These are phyloP conservation scores for Erythrocercus mccallii DNA, from an alignment of 2,113 vertebrate genomes.

Conservation along the genomic window DNA sequence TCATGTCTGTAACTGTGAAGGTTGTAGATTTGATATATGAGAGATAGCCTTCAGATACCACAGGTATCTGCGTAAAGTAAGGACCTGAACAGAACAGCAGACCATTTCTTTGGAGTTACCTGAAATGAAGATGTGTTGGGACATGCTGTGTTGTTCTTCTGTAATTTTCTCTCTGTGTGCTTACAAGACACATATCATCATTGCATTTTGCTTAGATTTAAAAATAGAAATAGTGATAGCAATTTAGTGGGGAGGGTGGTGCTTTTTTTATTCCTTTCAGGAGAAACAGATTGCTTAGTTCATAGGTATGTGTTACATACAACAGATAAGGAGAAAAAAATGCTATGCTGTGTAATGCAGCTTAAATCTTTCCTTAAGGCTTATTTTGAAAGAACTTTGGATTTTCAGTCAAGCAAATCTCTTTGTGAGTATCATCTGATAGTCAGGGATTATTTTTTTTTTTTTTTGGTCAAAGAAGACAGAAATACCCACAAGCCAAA, in stretches of 20 bases:
- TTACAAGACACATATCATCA: neutral
- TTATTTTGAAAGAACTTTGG: neutral
- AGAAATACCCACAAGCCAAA: neutral
- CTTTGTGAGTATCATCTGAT: neutral
- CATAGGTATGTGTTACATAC: neutral
- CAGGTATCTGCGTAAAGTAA: neutral
- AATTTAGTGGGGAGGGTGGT: rapidly evolving
- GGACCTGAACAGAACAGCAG: neutral
- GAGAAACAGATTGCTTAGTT: neutral
- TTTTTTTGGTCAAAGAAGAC: neutral
- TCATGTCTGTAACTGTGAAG: neutral
- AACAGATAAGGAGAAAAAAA: neutral
- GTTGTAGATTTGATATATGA: neutral
- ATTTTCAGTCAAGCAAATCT: neutral
- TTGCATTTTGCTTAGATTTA: neutral
- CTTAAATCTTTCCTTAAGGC: neutral
- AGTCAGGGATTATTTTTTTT: neutral
- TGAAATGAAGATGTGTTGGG: neutral
- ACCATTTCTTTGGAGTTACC: neutral
- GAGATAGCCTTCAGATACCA: neutral
- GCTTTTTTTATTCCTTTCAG: neutral
- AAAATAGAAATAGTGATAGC: neutral
- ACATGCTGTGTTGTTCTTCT: neutral
- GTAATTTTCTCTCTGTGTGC: neutral
- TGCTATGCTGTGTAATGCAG: neutral